Percentiles rank a stretch among this genome's conserved stretches.
Evolutionary conservation across 2,888 invertebrate species (phyloP).

Genomic region (Phortica okadai): DNA sequence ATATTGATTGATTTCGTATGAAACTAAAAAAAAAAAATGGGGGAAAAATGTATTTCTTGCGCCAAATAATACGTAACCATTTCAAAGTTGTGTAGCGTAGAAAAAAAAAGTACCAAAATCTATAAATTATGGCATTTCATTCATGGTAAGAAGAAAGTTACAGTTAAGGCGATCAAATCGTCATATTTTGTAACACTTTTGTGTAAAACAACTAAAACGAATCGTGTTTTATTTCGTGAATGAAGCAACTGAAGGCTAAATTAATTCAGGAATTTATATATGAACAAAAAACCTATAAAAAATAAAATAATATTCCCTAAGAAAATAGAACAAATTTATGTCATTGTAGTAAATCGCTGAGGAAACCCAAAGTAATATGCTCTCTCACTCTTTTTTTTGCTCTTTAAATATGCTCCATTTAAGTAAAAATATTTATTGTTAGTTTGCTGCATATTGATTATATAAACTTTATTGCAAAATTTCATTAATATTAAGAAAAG

Average conservation of each 20-base stretch:
- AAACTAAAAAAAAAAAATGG: not conserved
- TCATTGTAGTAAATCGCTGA: not conserved
- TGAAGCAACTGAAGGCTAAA: too few species aligned
- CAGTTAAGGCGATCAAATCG: too few species aligned
- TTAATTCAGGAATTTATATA: too few species aligned
- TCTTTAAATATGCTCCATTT: not conserved
- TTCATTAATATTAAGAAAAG: constrained; percentile 37
- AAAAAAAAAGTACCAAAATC: too few species aligned
- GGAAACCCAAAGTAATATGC: not conserved
- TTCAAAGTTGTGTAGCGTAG: too few species aligned
- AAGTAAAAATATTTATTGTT: constrained; percentile 1
- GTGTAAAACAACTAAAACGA: too few species aligned
- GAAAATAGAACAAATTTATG: not conserved
- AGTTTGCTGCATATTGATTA: constrained; percentile 42
- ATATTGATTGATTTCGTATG: not conserved
- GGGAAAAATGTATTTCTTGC: not conserved
- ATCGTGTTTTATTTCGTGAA: too few species aligned
- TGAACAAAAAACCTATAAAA: too few species aligned
- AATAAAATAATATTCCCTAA: too few species aligned
- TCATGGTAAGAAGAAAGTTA: too few species aligned
- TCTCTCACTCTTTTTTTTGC: not conserved
- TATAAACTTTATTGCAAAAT: constrained; percentile 50
- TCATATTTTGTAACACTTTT: too few species aligned
- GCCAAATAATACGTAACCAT: not conserved
- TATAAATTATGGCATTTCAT: too few species aligned